These are phyloP conservation scores for Hephaestus fuliginosus DNA, from an alignment of 2,797 vertebrate genomes.

Conservation along the genomic window DNA sequence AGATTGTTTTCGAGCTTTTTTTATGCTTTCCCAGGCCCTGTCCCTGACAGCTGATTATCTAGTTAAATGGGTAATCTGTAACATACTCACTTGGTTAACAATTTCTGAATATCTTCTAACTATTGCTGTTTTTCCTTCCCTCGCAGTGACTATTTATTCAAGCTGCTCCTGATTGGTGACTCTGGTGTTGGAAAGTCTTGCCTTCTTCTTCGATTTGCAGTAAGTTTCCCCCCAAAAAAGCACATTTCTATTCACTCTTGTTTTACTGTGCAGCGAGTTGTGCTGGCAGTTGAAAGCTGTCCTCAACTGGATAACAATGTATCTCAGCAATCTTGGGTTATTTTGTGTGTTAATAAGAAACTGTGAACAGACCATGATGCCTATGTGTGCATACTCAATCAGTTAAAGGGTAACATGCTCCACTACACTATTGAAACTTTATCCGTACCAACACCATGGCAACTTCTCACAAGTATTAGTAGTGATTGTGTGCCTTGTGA, in stretches of 20 bases:
- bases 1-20: background rate
- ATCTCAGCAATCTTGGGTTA: background rate
- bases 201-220: slow-evolving; percentile 98
- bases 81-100: slow-evolving; percentile 15
- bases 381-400: background rate
- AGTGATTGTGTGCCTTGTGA: slow-evolving; percentile 6
- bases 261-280: background rate
- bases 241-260: background rate
- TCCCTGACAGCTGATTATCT: background rate
- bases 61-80: slow-evolving; percentile 4
- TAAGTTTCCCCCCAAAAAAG: slow-evolving; percentile 84
- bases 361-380: background rate
- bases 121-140: background rate
- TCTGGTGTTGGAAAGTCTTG: slow-evolving; percentile 99
- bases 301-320: background rate
- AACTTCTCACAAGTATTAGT: background rate
- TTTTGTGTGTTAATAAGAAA: slow-evolving; percentile 13
- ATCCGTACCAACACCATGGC: background rate
- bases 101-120: slow-evolving; percentile 10
- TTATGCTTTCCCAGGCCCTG: background rate
- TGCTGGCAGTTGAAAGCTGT: background rate
- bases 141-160: slow-evolving; percentile 97
- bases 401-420: background rate
- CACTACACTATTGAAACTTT: background rate
- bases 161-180: slow-evolving; percentile 98